phyloP scores from a whole-genome alignment of 2,888 invertebrate species.

The Oscheius onirici region DNA sequence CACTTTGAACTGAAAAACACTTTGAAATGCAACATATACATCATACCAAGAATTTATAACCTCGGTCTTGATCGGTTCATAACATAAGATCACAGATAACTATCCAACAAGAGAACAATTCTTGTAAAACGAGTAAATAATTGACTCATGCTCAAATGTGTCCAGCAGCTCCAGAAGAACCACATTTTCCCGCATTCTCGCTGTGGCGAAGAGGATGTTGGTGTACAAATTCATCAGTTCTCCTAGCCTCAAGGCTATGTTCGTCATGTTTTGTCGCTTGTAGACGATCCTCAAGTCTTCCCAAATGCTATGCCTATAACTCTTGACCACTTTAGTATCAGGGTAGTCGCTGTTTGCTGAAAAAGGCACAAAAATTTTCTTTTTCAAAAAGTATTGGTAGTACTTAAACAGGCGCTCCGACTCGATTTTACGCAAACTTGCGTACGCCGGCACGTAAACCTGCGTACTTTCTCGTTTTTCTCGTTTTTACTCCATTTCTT shows the following conservation, averaged over 20 bases:
- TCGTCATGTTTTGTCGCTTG: neutral
- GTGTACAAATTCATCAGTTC: constrained; percentile 16
- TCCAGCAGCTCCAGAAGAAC: constrained; percentile 19
- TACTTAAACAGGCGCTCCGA: too few species aligned
- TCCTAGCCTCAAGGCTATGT: neutral
- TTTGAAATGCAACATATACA: too few species aligned
- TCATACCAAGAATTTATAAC: too few species aligned
- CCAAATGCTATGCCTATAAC: neutral
- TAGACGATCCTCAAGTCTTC: neutral
- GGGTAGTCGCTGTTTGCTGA: constrained; percentile 22
- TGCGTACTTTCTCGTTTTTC: too few species aligned
- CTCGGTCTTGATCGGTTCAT: too few species aligned
- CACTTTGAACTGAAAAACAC: too few species aligned
- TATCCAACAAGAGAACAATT: constrained; percentile 24
- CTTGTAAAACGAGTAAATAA: constrained; percentile 25
- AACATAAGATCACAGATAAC: too few species aligned
- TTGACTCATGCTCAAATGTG: constrained; percentile 21
- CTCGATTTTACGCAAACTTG: too few species aligned
- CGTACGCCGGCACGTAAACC: too few species aligned
- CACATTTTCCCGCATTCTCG: constrained; percentile 19
- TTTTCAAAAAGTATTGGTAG: too few species aligned
- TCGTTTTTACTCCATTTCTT: too few species aligned
- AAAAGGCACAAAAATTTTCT: neutral
- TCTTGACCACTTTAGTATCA: neutral
- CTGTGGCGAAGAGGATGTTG: constrained; percentile 11